Base-by-base conservation (phyloP, 2,888 invertebrate species). In the Agonopterix heracliana region DNA sequence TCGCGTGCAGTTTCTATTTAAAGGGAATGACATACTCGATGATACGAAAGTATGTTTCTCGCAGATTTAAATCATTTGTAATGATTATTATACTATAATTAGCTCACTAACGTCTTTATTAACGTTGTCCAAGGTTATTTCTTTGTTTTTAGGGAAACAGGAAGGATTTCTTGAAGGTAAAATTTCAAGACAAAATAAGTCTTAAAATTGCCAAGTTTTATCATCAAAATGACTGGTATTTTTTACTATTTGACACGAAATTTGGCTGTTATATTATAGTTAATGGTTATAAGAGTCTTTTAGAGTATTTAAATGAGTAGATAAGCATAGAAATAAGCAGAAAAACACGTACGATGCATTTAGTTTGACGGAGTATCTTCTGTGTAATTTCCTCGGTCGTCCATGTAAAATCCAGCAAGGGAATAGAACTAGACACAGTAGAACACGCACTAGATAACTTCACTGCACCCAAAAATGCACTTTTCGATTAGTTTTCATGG, bases 311-410 rank as follows among this genome's bases (percentile, higher is more conserved):
- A n/a, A 13, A 5, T 38, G 7, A 26, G 44, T 47, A 26, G 14
- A 44, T 41, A 49, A 47, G 36, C 46, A 43, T 52, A 51, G 44
- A 54, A 66, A 56, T 55, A 55, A 61, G 50, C 44, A 56, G 51
- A 57, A 68, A 73, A 68, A 61, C 74, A 81, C 83, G 64, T 75
- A 85, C 85, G 69, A 73, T 84, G 75, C 85, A 83, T 85, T 73
- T 78, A 84, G 69, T 64, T 66, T 68, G 60, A 67, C 68, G 60
- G 66, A 63, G 59, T 59, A 63, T 26, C 7, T 7, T 26, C 5
- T 26, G 7, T 2, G 26, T 26, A 26, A 60, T 64, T 64, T 61
- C 55, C 9, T 56, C 49, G 55, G 38, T 61, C 56, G 72, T 26
- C 66, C 68, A 74, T 80, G 59, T 51, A 63, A 61, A 56, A 55